Conservation (phyloP, 2,113 vertebrate genomes). For the Centrocercus urophasianus region DNA sequence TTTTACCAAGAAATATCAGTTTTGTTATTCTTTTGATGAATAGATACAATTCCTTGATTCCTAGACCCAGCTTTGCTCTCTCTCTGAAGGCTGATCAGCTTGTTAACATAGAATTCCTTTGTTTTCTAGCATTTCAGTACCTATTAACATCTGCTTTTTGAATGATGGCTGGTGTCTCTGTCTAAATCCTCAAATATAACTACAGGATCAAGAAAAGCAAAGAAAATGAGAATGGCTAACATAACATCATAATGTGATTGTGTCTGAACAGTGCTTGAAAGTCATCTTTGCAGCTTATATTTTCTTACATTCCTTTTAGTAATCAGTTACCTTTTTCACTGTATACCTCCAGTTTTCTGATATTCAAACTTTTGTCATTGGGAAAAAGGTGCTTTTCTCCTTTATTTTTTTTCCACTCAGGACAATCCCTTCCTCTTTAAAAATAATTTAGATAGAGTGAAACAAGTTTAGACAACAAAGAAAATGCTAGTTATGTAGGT, state of each 20-base stretch:
- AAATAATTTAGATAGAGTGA: background rate
- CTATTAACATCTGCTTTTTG: background rate
- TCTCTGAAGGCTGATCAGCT: background rate
- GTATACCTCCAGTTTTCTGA: background rate
- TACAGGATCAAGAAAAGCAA: background rate
- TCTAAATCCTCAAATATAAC: background rate
- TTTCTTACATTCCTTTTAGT: background rate
- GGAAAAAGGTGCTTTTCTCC: background rate
- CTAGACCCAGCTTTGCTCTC: background rate
- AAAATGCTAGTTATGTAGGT: background rate
- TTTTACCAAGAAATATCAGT: background rate
- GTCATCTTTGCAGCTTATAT: background rate
- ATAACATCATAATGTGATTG: background rate
- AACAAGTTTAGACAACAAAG: rapidly evolving
- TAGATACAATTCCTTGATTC: background rate
- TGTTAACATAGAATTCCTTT: background rate
- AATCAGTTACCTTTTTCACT: background rate
- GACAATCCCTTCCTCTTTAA: background rate
- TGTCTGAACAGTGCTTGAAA: background rate
- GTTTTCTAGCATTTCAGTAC: slow-evolving; percentile 10
- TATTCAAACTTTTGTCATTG: background rate
- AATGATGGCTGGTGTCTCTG: background rate
- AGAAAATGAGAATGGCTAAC: background rate
- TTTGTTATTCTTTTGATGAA: background rate
- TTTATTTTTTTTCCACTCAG: background rate